Conservation (phyloP, 30 jellyfish, hydroid and myxozoan genomes). For the Aurelia aurita complex sp. Pacific region DNA sequence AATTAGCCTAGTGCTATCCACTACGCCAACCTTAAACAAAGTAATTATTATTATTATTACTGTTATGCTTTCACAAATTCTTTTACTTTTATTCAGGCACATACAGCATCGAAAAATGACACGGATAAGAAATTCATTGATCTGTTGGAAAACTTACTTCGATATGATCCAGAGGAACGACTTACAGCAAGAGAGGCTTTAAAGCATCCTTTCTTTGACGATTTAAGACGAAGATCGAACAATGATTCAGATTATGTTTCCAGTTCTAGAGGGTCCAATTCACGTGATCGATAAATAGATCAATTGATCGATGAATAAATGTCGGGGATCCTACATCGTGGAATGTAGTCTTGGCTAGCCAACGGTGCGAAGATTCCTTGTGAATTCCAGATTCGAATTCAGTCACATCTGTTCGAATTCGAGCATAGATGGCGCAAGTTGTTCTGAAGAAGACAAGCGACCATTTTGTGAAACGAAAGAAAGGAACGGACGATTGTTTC, state of each 20-base stretch:
- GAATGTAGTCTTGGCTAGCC: no score
- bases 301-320: not conserved
- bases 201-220: slow-evolving; percentile 75
- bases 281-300: not conserved
- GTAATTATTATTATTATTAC: no score
- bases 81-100: slow-evolving; percentile 50
- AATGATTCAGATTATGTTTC: slow-evolving; percentile 14
- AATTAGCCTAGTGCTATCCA: no score
- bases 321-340: no score
- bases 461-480: no score
- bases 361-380: no score
- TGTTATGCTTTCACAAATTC: not conserved
- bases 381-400: no score
- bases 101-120: slow-evolving; percentile 49
- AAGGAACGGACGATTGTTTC: no score
- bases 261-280: slow-evolving; percentile 18
- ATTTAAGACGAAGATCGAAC: slow-evolving; percentile 20
- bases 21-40: no score
- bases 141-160: slow-evolving; percentile 62
- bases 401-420: no score
- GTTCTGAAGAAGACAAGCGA: no score
- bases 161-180: slow-evolving; percentile 76
- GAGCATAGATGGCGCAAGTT: no score
- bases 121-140: slow-evolving; percentile 64
- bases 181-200: slow-evolving; percentile 85